Percentiles rank a stretch among this genome's conserved stretches.
These are phyloP conservation scores for Aleiodes leptofemur DNA, from an alignment of 2,888 invertebrate species.

Conservation along the genomic window DNA sequence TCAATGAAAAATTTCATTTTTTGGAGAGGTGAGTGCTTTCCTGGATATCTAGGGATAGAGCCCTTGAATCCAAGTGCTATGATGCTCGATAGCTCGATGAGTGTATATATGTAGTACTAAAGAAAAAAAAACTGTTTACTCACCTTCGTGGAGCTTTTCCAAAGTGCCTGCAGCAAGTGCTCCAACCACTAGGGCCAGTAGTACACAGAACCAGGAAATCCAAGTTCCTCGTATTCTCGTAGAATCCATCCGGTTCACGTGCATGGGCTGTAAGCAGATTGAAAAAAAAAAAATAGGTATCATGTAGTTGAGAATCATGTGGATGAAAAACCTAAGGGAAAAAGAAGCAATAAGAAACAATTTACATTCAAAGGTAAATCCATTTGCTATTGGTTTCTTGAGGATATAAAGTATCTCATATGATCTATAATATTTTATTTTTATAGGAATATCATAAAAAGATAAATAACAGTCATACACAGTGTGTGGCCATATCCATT, in stretches of 20 bases:
- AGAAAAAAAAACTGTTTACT: conserved; percentile 54
- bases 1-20: too few relatives aligned
- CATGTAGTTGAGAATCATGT: too few relatives aligned
- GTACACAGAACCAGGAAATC: conserved; percentile 61
- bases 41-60: too few relatives aligned
- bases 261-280: conserved; percentile 63
- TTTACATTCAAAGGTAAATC: neutral
- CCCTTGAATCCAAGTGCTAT: neutral
- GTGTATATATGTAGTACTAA: neutral
- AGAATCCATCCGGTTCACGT: conserved; percentile 67
- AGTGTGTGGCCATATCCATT: conserved; percentile 30
- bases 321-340: neutral
- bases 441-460: conserved; percentile 21
- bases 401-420: conserved; percentile 7
- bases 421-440: conserved; percentile 35
- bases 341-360: neutral
- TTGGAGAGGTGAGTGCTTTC: too few relatives aligned
- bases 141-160: conserved; percentile 73
- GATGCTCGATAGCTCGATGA: too few relatives aligned
- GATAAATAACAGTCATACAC: conserved; percentile 37
- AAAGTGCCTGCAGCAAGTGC: conserved; percentile 68
- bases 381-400: neutral
- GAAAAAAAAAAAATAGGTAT: neutral
- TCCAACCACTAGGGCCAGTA: conserved; percentile 59
- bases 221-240: conserved; percentile 64